These are phyloP conservation scores for Xanthia icteritia DNA, from an alignment of 2,888 invertebrate species.

Conservation along the genomic window DNA sequence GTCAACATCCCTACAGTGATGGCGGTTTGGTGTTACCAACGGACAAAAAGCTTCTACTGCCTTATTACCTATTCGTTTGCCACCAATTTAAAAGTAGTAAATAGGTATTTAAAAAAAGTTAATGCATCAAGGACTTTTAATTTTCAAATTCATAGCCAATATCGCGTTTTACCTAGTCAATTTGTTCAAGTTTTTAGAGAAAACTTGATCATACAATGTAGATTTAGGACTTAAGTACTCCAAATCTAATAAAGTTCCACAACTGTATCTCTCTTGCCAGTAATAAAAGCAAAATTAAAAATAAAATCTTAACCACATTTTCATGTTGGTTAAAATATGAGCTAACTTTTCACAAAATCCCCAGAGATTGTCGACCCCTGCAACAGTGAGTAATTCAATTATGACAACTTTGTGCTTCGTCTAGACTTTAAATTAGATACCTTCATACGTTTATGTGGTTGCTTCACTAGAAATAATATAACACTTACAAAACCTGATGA, in stretches of 20 bases:
- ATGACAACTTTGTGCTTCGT: constrained; percentile 12
- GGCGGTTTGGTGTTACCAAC: neutral
- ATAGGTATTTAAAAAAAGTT: too few relatives aligned
- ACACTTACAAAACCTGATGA: too few relatives aligned
- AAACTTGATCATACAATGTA: neutral
- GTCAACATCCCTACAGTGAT: neutral
- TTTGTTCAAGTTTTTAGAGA: neutral
- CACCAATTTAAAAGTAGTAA: too few relatives aligned
- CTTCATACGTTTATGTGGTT: neutral
- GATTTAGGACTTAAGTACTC: neutral
- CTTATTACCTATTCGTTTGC: neutral
- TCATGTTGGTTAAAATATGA: constrained; percentile 10
- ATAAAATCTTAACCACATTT: constrained; percentile 13
- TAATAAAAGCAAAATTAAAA: constrained; percentile 30
- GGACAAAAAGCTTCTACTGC: neutral
- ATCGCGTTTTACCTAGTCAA: neutral
- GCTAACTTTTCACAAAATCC: constrained; percentile 35
- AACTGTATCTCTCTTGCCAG: neutral
- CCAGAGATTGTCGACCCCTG: constrained; percentile 31
- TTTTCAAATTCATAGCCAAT: neutral
- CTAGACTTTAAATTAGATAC: constrained; percentile 31
- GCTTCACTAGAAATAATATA: too few relatives aligned
- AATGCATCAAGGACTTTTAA: too few relatives aligned
- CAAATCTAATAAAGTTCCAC: neutral
- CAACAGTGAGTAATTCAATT: constrained; percentile 28